A percentile compares a stretch with the other conserved stretches of the same genome.
phyloP scores from a whole-genome alignment of 2,113 vertebrate genomes.

The Scomber scombrus region DNA sequence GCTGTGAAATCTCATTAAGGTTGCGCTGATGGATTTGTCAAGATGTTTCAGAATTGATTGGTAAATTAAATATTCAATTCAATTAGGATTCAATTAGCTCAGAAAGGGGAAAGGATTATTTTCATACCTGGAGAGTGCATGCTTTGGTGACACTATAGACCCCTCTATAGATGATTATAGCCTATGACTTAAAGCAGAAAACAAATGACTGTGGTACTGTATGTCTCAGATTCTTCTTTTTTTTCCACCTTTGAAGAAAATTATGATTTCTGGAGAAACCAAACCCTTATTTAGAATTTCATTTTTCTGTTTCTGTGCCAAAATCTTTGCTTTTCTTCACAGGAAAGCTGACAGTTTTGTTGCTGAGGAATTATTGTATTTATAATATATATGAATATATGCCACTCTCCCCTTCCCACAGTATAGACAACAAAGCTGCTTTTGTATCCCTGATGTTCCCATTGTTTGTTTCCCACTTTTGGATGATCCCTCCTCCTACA shows the following conservation, averaged over 20 bases:
- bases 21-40: not conserved
- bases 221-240: too few relatives aligned
- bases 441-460: not conserved
- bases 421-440: not conserved
- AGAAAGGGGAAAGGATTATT: not conserved
- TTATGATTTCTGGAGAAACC: not conserved
- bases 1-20: not conserved
- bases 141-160: not conserved
- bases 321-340: not conserved
- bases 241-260: not conserved
- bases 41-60: not conserved
- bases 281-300: not conserved
- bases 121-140: not conserved
- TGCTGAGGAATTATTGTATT: not conserved
- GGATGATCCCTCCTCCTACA: not conserved
- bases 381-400: too few relatives aligned
- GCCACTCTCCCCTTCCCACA: too few relatives aligned
- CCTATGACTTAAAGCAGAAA: not conserved
- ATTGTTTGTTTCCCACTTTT: not conserved
- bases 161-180: not conserved
- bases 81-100: slow-evolving; percentile 1
- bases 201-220: not conserved
- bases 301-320: not conserved
- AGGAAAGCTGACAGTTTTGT: too few relatives aligned
- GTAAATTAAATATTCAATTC: not conserved